Base-by-base conservation (phyloP, 30 jellyfish, hydroid and myxozoan genomes). In the Hydractinia echinata region DNA sequence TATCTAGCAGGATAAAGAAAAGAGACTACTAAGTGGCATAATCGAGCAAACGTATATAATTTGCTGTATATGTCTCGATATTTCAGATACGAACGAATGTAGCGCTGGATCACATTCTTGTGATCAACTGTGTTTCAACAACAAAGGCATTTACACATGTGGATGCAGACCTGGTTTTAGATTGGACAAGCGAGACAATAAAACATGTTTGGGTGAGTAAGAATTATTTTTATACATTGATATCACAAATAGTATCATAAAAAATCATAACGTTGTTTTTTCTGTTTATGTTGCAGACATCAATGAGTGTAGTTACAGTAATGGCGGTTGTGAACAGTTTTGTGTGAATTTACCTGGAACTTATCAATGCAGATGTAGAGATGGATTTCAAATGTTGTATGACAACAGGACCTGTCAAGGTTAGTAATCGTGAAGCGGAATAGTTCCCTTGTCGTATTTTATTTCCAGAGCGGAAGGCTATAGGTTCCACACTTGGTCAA, bases 71-170 rank as follows among this genome's bases (percentile, higher is more conserved):
- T 51, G 61, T 20, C 14, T 53, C 54, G 54, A 16, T 5, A 5
- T 68, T 39, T 30, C 52, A 89, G 96, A 89, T 58, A 68, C 69
- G 62, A 77, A 89, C 61, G 96, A 89, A 73, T 89, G 96, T 68
- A 70, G 70, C 15, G 53, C 88, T 9, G 90, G 87, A 4, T n/a
- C 61, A 13, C 95, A 89, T 78, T 72, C 82, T 14, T 89, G 96
- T 80, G 73, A 84, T 61, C 96, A 89, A 30, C 61, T 13, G 8
- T 89, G 96, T 67, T 70, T 83, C 52, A 89, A 83, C 66, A 21
- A 52, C 74, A 67, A 56, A 5, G 96, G 96, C 5, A 85, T 87
- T 14, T 83, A 10, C 79, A 70, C 78, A 54, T 89, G 96, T 61
- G 88, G 81, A 13, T 89, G 96, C 83, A 70, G 72, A 21, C 54